Conservation (phyloP, 2,888 invertebrate genomes). For the Patella caerulea region DNA sequence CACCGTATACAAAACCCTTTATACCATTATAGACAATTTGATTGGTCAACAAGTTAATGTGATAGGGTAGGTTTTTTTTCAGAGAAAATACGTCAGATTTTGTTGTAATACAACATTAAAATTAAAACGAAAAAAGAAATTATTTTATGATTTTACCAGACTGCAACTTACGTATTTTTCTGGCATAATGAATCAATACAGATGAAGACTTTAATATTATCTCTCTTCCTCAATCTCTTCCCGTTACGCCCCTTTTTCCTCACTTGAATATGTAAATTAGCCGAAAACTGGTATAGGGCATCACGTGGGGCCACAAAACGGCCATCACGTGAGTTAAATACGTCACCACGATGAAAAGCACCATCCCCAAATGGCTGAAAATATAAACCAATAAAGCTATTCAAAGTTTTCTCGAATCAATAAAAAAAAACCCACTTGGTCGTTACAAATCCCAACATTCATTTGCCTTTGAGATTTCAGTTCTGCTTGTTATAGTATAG, state of each 20-base stretch:
- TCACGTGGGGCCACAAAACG: slow-evolving; percentile 60
- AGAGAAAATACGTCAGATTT: too few species aligned
- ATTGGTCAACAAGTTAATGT: too few species aligned
- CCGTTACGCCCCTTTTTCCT: slow-evolving; percentile 38
- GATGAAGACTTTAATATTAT: slow-evolving; percentile 55
- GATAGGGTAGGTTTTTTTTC: too few species aligned
- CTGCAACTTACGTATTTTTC: slow-evolving; percentile 61
- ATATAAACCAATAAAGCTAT: slow-evolving; percentile 5
- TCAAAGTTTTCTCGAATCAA: not conserved
- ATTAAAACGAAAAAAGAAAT: too few species aligned
- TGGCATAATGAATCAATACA: slow-evolving; percentile 64
- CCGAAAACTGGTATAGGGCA: slow-evolving; percentile 65
- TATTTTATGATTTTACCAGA: too few species aligned
- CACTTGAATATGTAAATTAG: slow-evolving; percentile 60
- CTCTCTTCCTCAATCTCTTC: slow-evolving; percentile 43
- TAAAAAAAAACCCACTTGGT: not conserved
- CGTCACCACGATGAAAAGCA: slow-evolving; percentile 58
- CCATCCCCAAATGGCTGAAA: slow-evolving; percentile 64
- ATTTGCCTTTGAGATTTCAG: too few species aligned
- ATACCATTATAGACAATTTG: too few species aligned
- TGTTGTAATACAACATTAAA: too few species aligned
- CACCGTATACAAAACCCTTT: too few species aligned
- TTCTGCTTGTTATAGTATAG: too few species aligned
- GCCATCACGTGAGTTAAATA: slow-evolving; percentile 57
- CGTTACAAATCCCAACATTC: too few species aligned